Evolutionary conservation across 2,113 vertebrate genomes (phyloP).

Genomic region (Dromiciops gliroides): DNA sequence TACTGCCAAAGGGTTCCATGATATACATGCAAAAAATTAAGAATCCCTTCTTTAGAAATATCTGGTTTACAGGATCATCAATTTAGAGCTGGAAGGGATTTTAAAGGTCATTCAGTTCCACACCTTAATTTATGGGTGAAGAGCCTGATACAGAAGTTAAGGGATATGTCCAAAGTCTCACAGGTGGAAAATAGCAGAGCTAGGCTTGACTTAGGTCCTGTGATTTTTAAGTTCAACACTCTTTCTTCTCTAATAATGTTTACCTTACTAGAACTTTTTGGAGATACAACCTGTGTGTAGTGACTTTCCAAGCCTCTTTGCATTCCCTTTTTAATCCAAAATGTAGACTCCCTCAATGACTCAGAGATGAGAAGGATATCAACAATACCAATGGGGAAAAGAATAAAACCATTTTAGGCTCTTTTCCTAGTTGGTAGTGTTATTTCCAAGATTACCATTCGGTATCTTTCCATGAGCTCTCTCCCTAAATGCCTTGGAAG

Average conservation of each 20-base stretch:
- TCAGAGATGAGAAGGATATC: neutral
- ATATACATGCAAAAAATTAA: neutral
- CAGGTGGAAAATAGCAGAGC: neutral
- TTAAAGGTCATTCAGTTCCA: neutral
- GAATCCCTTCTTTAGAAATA: neutral
- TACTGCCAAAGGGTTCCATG: neutral
- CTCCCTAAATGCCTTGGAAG: conserved; percentile 44
- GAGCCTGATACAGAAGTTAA: neutral
- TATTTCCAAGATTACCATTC: conserved; percentile 27
- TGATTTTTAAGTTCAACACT: neutral
- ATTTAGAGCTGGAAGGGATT: neutral
- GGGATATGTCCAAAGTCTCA: neutral
- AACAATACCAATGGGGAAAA: conserved; percentile 2
- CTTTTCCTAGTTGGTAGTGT: conserved; percentile 41
- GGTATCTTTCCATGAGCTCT: conserved; percentile 6
- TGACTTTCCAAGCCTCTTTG: neutral
- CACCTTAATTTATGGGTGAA: neutral
- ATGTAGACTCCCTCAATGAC: conserved; percentile 25
- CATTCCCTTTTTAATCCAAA: conserved; percentile 13
- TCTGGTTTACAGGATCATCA: neutral
- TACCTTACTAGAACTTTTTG: neutral
- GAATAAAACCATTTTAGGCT: neutral
- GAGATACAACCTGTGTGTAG: conserved; percentile 30
- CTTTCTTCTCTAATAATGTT: neutral
- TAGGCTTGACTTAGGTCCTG: neutral